A percentile compares a stretch with the other conserved stretches of the same genome.
Conservation (phyloP, 2,797 vertebrate species). For the Pagetopsis macropterus region DNA sequence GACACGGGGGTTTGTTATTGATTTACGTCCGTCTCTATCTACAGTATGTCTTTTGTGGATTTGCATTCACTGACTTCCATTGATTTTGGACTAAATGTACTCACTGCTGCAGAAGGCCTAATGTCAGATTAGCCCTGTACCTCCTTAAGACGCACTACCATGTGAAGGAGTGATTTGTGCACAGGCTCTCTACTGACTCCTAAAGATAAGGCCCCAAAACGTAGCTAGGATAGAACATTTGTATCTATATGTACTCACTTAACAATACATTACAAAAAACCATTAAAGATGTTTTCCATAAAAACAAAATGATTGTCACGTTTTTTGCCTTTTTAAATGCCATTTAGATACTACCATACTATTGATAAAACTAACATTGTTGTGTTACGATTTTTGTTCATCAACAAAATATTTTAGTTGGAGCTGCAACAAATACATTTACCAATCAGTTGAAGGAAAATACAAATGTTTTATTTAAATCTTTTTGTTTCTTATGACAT, state of each 20-base stretch:
- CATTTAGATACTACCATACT: not conserved
- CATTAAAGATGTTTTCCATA: conserved; percentile 82
- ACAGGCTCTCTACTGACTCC: conserved; percentile 45
- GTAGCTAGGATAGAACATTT: conserved; percentile 60
- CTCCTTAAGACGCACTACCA: conserved; percentile 37
- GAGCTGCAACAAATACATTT: not conserved
- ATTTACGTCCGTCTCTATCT: conserved; percentile 48
- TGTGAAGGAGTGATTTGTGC: conserved; percentile 47
- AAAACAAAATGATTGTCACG: not conserved
- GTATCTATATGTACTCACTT: conserved; percentile 62
- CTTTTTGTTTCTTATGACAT: too few relatives aligned
- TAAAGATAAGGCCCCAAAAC: conserved; percentile 43
- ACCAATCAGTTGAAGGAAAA: too few relatives aligned
- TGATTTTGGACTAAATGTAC: conserved; percentile 62
- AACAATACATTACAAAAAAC: conserved; percentile 51
- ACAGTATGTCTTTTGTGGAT: conserved; percentile 52
- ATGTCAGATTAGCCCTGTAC: conserved; percentile 48
- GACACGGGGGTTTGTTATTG: conserved; percentile 52
- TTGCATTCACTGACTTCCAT: conserved; percentile 45
- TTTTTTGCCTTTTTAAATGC: conserved; percentile 16
- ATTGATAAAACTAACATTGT: not conserved
- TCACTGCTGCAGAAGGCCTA: conserved; percentile 35
- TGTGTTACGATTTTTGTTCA: not conserved
- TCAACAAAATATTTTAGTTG: not conserved
- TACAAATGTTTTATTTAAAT: not conserved